Evolutionary conservation across 2,888 invertebrate species (phyloP), one percentile per base, ranked within the genome.

Genomic region (Melangyna quadrimaculata): DNA sequence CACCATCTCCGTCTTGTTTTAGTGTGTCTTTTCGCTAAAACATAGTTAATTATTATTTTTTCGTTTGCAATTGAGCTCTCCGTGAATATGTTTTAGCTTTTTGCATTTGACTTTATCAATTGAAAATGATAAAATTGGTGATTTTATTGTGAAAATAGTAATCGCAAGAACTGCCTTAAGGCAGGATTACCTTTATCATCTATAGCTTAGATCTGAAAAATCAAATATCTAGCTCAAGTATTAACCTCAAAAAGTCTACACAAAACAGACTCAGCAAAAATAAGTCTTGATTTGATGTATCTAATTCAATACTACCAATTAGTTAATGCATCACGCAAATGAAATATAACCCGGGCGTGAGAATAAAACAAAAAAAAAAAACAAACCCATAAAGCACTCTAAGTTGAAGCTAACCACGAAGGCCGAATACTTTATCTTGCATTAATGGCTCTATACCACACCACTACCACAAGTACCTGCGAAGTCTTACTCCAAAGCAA

Each of bases 281-380:
- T 0, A 4, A 22, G 32, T 19, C 14, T 32, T 32, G 32, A 65
- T 61, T 61, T 61, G 24, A n/a, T 61, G 24, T 61, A 61, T 61
- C 40, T 40, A 40, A 40, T 17, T 45, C 6, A 45, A 63, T 45
- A 7, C 22, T 12, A 43, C 29, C 12, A 45, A 65, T 45, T 8
- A 45, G 14, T 29, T 43, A 29, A 45, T 63, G 43, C 63, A n/a
- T n/a, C n/a, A 65, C 45, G 29, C 65, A 45, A 65, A 32, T 45
- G 45, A 45, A 65, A 65, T 65, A 45, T n/a, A 45, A 65, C 8
- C 45, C 45, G 32, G 65, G 65, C 65, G 65, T 65, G 65, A 65
- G 65, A 65, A n/a, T n/a, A n/a, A n/a, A 63, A 59, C 8, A 59
- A 37, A 8, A 53, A 40, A 24, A 63, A 63, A 10, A 55, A 35